These are phyloP conservation scores for Ameiurus melas DNA, from an alignment of 2,113 vertebrate genomes.

Conservation along the genomic window DNA sequence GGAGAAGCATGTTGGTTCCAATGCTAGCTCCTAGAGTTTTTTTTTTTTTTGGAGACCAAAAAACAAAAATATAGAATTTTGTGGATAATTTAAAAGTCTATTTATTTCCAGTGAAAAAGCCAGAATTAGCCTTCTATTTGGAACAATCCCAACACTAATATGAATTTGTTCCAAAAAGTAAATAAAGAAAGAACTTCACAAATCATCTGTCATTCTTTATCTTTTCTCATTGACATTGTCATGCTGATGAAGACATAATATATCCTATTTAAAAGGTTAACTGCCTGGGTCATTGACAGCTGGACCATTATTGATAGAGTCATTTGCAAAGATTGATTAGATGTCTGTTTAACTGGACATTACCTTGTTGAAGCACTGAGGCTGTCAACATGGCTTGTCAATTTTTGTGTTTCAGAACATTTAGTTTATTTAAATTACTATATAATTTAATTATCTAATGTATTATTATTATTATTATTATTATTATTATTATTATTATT, in stretches of 20 bases:
- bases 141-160: background rate
- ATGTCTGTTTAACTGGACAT: constrained; percentile 59
- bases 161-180: background rate
- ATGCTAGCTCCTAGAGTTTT: background rate
- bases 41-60: background rate
- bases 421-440: background rate
- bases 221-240: background rate
- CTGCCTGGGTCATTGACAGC: constrained; percentile 60
- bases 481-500: constrained; percentile 13
- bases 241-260: constrained; percentile 53
- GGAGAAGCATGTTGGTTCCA: background rate
- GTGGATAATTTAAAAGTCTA: background rate
- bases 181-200: constrained; percentile 1
- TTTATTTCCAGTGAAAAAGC: constrained; percentile 1
- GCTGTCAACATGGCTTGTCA: constrained; percentile 19
- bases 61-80: too few species aligned
- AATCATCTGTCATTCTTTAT: background rate
- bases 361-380: constrained; percentile 37
- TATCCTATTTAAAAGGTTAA: constrained; percentile 71
- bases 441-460: background rate
- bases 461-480: background rate
- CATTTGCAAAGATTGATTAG: constrained; percentile 64
- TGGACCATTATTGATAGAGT: constrained; percentile 68
- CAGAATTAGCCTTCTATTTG: constrained; percentile 1
- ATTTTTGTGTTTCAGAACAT: constrained; percentile 11